Percentiles rank a stretch among this genome's conserved stretches.
phyloP scores from a whole-genome alignment of 2,888 invertebrate genomes.

The Nomada lathburiana region DNA sequence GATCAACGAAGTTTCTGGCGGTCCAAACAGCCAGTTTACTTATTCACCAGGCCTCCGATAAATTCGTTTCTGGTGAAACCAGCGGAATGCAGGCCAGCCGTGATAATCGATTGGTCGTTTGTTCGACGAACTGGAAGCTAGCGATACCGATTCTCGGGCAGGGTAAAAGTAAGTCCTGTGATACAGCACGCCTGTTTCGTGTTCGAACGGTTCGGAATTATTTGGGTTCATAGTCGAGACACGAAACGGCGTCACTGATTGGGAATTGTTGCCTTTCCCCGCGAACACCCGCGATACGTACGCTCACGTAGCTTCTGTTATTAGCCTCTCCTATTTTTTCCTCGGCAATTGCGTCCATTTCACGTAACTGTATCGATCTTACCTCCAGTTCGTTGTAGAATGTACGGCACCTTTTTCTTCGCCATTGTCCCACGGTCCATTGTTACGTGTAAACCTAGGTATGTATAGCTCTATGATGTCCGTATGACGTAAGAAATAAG shows the following conservation, averaged over 20 bases:
- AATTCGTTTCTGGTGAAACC: constrained; percentile 53
- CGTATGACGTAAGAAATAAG: background rate
- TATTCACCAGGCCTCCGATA: constrained; percentile 45
- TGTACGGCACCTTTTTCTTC: background rate
- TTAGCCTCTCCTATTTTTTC: constrained; percentile 3
- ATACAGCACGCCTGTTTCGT: background rate
- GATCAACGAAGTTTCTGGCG: constrained; percentile 32
- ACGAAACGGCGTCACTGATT: constrained; percentile 40
- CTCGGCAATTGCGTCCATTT: constrained; percentile 31
- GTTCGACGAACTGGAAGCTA: constrained; percentile 63
- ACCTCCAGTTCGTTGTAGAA: constrained; percentile 6
- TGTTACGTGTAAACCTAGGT: background rate
- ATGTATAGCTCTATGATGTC: background rate
- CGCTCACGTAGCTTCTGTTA: constrained; percentile 29
- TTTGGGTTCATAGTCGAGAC: constrained; percentile 47
- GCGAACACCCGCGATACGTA: background rate
- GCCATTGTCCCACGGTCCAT: background rate
- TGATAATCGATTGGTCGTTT: constrained; percentile 65
- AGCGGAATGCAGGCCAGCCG: constrained; percentile 19
- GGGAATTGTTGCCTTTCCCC: constrained; percentile 58
- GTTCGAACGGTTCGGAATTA: constrained; percentile 28
- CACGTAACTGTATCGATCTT: constrained; percentile 36
- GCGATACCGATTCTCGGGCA: constrained; percentile 55
- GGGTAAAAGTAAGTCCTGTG: constrained; percentile 26
- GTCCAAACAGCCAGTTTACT: constrained; percentile 40